Base-by-base conservation (phyloP, 2,797 vertebrate species). In the Acanthiza pusilla region DNA sequence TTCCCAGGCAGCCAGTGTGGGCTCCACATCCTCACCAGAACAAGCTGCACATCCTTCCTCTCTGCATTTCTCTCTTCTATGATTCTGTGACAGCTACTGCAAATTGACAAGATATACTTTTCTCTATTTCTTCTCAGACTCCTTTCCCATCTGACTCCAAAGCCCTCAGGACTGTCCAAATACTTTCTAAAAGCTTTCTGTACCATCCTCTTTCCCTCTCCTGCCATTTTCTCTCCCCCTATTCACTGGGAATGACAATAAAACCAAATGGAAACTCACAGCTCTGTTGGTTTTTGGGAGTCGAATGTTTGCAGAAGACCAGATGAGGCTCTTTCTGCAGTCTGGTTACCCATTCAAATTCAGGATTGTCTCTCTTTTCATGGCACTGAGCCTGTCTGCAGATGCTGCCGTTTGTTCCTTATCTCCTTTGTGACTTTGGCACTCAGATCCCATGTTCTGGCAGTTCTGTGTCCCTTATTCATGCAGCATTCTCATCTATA, bases 311-410 rank as follows among this genome's bases (percentile, higher is more conserved):
- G 57, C 74, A 77, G 89, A 91, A 65, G 61, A 68, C 50, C 68
- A 93, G 62, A 89, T 80, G 82, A 94, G 34, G 54, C 30, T 38
- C 60, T 79, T 87, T 85, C 78, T 81, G 81, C 58, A 86, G 10
- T 73, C 60, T 96, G 74, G 67, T 70, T 76, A 30, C 32, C 57
- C 65, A 78, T 92, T 95, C 71, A 95, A 65, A 96, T 83, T 89
- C 89, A 89, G 54, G 61, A 68, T 91, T 85, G 36, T 80, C 50
- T 94, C 48, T 82, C 45, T 55, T 89, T 77, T 53, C 43, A 32
- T 63, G 32, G 40, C 75, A 77, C 43, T 73, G 75, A 89, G 53
- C 78, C 2, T 3, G 11, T 48, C 78, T 94, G 48, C 78, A 90
- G 80, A 85, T 79, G 74, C 67, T 88, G 43, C 22, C 21, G 60